Conservation (phyloP, 2,888 invertebrate species). For the Catocala nupta region DNA sequence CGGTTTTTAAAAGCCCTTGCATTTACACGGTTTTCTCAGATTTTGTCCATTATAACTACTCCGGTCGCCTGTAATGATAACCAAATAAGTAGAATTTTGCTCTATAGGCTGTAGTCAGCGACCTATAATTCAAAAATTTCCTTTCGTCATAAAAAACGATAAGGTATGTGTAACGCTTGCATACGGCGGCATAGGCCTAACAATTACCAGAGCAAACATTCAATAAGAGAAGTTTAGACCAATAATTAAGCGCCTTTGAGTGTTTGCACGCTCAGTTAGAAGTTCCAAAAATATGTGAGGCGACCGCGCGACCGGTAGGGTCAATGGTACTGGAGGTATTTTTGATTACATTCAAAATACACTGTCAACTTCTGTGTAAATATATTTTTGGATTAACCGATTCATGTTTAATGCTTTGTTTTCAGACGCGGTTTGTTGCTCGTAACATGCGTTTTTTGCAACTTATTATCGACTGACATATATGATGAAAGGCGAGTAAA, state of each 20-base stretch:
- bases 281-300: constrained; percentile 55
- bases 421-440: background rate
- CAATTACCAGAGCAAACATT: constrained; percentile 62
- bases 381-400: constrained; percentile 41
- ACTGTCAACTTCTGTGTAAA: constrained; percentile 49
- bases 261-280: constrained; percentile 66
- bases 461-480: too few relatives aligned
- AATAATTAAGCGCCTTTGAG: constrained; percentile 71
- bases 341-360: constrained; percentile 50
- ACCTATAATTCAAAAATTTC: too few relatives aligned
- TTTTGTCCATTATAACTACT: too few relatives aligned
- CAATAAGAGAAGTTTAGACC: constrained; percentile 71
- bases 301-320: constrained; percentile 53
- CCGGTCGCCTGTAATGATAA: too few relatives aligned
- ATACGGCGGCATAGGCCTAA: background rate
- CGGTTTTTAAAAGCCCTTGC: too few relatives aligned
- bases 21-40: too few relatives aligned
- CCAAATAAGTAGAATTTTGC: too few relatives aligned
- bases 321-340: constrained; percentile 68
- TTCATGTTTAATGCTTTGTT: constrained; percentile 34
- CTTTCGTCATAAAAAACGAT: too few relatives aligned
- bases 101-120: too few relatives aligned
- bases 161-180: too few relatives aligned
- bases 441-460: background rate
- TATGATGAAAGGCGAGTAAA: too few relatives aligned